Evolutionary conservation across 2,113 vertebrate genomes (phyloP), one percentile per base, ranked within the genome.

Genomic region (Cyanoderma ruficeps): DNA sequence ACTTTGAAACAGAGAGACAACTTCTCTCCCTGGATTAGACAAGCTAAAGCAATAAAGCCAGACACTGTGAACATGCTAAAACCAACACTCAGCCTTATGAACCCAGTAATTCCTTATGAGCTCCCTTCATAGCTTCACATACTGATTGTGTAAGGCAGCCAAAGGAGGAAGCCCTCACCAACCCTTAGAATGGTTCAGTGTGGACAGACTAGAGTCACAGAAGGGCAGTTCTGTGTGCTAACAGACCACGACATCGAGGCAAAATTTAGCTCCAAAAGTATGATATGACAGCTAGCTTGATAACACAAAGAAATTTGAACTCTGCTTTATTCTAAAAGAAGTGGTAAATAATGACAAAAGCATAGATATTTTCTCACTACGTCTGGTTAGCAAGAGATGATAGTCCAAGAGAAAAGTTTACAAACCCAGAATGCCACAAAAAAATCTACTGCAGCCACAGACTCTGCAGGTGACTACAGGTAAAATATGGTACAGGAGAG

Each of bases 161-260:
- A 50, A 17, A 60, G 33, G 23, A 77, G 16, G 21, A 67, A 71
- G 33, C 33, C 35, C 52, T 72, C 64, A 11, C 16, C 31, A 52
- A 6, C 8, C 60, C 41, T 74, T 9, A 20, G 47, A 33, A 47
- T 0, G 6, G 33, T 71, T 70, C 23, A 11, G 18, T 44, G 35
- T 42, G 20, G 57, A 11, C 23, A 68, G 17, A 71, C 9, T 22
- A 35, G 46, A 27, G 46, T 8, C 37, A 44, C 70, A 5, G 10
- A 39, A 74, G n/a, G 49, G 37, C 49, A 49, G 25, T 13, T 65
- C 47, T 14, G 3, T 4, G 17, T 2, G 5, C 44, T 10, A 50
- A 39, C 31, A 64, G 53, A 25, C 22, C 27, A 37, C 0, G 0
- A 15, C 23, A 20, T 2, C 0, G 0, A 63, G 65, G 24, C 24